Percentiles rank a stretch among this genome's conserved stretches.
These are phyloP conservation scores for Spheniscus mendiculus DNA, from an alignment of 2,113 vertebrate genomes.

Conservation along the genomic window DNA sequence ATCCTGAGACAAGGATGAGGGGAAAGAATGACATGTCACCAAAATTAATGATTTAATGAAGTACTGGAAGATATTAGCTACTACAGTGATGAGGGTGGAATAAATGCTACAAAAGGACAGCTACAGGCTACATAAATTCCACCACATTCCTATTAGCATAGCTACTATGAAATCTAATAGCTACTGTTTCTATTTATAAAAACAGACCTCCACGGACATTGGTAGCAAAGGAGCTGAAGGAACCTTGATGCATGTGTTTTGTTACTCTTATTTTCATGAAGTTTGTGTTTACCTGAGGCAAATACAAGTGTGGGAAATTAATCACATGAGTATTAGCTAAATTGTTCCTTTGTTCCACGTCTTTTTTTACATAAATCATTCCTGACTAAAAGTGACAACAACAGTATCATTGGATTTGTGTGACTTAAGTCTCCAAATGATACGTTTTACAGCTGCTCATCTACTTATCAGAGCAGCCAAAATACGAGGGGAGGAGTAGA, in stretches of 20 bases:
- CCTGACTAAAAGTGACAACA: not conserved
- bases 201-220: conserved; percentile 63
- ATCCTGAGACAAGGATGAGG: conserved; percentile 32
- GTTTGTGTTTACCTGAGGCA: conserved; percentile 67
- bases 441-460: not conserved
- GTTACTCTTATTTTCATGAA: conserved; percentile 67
- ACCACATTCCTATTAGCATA: conserved; percentile 57
- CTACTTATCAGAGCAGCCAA: not conserved
- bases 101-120: conserved; percentile 51
- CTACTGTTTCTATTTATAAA: conserved; percentile 61
- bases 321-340: conserved; percentile 43
- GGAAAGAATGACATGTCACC: not conserved
- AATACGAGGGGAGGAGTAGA: not conserved
- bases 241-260: conserved; percentile 66
- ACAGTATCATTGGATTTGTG: not conserved
- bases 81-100: conserved; percentile 48
- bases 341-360: conserved; percentile 3
- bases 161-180: conserved; percentile 60
- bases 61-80: conserved; percentile 47
- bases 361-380: not conserved
- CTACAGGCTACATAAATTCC: conserved; percentile 59
- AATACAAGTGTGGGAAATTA: conserved; percentile 64
- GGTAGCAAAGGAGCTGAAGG: conserved; percentile 56
- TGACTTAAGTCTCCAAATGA: not conserved
- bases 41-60: conserved; percentile 58